These are phyloP conservation scores for Stictocephala bisonia DNA, from an alignment of 2,888 invertebrate species.

Conservation along the genomic window DNA sequence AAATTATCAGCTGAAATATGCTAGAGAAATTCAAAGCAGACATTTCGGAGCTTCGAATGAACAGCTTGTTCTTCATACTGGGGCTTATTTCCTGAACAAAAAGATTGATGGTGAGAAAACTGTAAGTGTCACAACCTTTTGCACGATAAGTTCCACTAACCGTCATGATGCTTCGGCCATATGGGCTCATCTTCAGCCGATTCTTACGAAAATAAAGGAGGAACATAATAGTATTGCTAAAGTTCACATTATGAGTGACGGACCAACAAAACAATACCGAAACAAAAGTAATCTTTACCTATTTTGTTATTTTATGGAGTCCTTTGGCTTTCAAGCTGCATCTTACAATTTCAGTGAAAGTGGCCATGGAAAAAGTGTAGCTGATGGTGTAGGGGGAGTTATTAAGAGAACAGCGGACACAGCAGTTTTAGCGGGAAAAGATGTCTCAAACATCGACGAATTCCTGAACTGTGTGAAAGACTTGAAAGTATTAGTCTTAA, in stretches of 20 bases:
- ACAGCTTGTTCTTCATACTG: slow-evolving; percentile 2
- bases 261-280: slow-evolving; percentile 29
- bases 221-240: background rate
- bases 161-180: slow-evolving; percentile 8
- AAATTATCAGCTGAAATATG: too few species aligned
- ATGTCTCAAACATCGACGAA: slow-evolving; percentile 21
- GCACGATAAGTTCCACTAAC: background rate
- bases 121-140: slow-evolving; percentile 11
- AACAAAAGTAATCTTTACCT: slow-evolving; percentile 35
- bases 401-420: slow-evolving; percentile 26
- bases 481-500: background rate
- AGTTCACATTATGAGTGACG: slow-evolving; percentile 18
- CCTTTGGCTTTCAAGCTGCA: slow-evolving; percentile 19
- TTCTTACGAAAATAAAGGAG: background rate
- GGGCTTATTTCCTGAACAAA: background rate
- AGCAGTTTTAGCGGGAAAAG: slow-evolving; percentile 15
- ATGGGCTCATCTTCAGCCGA: slow-evolving; percentile 5
- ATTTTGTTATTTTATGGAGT: slow-evolving; percentile 15
- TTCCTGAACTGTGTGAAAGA: slow-evolving; percentile 7
- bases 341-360: slow-evolving; percentile 30
- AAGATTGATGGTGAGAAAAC: background rate
- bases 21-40: too few species aligned
- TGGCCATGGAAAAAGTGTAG: slow-evolving; percentile 35
- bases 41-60: slow-evolving; percentile 20
- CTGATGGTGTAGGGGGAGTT: slow-evolving; percentile 26